Evolutionary conservation across 2,797 vertebrate species (phyloP).

Genomic region (Eupleurogrammus muticus): DNA sequence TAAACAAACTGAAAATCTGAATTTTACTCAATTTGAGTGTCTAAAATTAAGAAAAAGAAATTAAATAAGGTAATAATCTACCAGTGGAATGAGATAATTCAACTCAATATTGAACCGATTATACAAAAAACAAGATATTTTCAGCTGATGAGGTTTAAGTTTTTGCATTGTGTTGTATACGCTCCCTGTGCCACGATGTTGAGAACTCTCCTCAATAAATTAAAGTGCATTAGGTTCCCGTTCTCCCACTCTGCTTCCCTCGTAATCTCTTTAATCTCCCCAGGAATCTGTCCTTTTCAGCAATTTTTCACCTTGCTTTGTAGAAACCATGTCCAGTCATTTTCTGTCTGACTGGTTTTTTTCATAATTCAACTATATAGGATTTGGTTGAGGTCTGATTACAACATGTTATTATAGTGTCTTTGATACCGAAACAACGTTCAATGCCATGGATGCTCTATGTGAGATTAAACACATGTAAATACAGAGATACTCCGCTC

Average conservation of each 20-base stretch:
- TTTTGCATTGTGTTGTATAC: too few relatives aligned
- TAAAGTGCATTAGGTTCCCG: slow-evolving; percentile 34
- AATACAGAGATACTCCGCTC: neutral
- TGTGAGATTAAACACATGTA: neutral
- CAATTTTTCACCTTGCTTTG: slow-evolving; percentile 9
- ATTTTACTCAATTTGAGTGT: too few relatives aligned
- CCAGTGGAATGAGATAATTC: too few relatives aligned
- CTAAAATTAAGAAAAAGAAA: too few relatives aligned
- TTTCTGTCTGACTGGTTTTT: too few relatives aligned
- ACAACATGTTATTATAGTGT: neutral
- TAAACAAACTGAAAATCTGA: too few relatives aligned
- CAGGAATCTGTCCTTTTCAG: slow-evolving; percentile 42
- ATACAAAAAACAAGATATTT: too few relatives aligned
- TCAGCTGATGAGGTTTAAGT: too few relatives aligned
- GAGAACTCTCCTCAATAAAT: slow-evolving; percentile 23
- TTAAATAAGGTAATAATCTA: too few relatives aligned
- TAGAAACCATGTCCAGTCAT: slow-evolving; percentile 8
- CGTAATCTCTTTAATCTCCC: slow-evolving; percentile 61
- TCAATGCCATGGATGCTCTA: neutral
- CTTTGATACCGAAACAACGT: neutral
- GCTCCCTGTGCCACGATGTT: slow-evolving; percentile 1
- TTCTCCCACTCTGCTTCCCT: slow-evolving; percentile 46
- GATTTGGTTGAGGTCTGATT: too few relatives aligned
- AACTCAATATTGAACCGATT: too few relatives aligned
- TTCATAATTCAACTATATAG: too few relatives aligned